Conservation (phyloP, 1,140 invertebrate genomes). For the Sycobia sp. region DNA sequence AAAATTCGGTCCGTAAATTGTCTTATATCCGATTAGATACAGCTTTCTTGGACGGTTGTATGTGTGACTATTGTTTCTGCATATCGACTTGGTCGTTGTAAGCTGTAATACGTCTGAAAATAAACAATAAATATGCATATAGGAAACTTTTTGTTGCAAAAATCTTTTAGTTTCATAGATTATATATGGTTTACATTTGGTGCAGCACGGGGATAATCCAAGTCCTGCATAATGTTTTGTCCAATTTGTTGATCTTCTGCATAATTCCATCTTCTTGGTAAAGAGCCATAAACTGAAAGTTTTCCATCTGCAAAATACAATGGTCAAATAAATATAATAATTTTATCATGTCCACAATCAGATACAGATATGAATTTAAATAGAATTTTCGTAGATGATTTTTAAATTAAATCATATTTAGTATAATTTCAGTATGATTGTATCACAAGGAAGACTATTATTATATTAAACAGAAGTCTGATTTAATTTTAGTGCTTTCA, state of each 20-base stretch:
- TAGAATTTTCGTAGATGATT: neutral
- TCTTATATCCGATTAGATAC: slow-evolving; percentile 44
- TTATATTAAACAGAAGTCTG: too few relatives aligned
- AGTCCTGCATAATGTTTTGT: slow-evolving; percentile 48
- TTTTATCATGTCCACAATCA: too few relatives aligned
- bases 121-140: neutral
- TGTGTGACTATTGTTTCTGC: slow-evolving; percentile 48
- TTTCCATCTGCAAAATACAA: slow-evolving; percentile 45
- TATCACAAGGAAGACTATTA: too few relatives aligned
- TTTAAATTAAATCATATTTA: neutral
- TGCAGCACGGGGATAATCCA: slow-evolving; percentile 50
- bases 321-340: too few relatives aligned
- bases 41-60: slow-evolving; percentile 51
- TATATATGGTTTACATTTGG: slow-evolving; percentile 44
- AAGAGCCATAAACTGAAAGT: slow-evolving; percentile 49
- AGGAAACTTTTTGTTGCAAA: neutral
- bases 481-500: too few relatives aligned
- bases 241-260: slow-evolving; percentile 48
- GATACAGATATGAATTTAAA: too few relatives aligned
- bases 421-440: too few relatives aligned
- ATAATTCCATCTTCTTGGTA: slow-evolving; percentile 50
- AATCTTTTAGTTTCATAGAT: neutral
- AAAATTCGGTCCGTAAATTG: slow-evolving; percentile 21
- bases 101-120: slow-evolving; percentile 52
- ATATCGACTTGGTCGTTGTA: slow-evolving; percentile 50